Percentiles rank a stretch among this genome's conserved stretches.
phyloP scores from a whole-genome alignment of 2,888 invertebrate genomes.

The Drosophila anomalata region DNA sequence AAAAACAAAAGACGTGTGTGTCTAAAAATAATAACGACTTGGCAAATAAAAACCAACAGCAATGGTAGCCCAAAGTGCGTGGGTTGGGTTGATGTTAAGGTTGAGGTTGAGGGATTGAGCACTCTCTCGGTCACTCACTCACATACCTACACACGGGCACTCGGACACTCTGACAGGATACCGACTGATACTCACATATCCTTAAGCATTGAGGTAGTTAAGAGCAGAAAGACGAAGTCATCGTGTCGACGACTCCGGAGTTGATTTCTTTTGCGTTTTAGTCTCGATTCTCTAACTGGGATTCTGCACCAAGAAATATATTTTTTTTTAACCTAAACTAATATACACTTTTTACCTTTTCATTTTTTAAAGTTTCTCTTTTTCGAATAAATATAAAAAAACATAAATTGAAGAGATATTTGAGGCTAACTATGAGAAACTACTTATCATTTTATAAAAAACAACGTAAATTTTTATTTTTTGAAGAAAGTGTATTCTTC shows the following conservation, averaged over 20 bases:
- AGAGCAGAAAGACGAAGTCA: conserved; percentile 42
- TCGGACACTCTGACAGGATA: not conserved
- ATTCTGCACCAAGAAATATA: conserved; percentile 10
- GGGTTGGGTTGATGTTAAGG: conserved; percentile 50
- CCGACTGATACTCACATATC: conserved; percentile 9
- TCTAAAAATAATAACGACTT: conserved; percentile 76
- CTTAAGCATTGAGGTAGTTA: conserved; percentile 47
- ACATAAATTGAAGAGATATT: no score
- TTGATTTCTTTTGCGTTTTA: conserved; percentile 56
- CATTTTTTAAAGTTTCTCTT: no score
- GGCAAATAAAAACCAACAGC: conserved; percentile 65
- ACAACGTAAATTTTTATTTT: no score
- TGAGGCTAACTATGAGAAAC: no score
- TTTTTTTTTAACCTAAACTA: not conserved
- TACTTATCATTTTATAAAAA: no score
- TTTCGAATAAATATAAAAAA: no score
- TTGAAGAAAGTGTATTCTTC: not conserved
- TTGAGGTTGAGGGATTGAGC: conserved; percentile 26
- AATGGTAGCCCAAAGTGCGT: conserved; percentile 54
- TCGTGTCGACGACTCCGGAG: conserved; percentile 33
- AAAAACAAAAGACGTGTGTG: conserved; percentile 57
- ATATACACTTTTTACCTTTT: not conserved
- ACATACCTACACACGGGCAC: conserved; percentile 7
- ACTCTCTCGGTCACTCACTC: conserved; percentile 41
- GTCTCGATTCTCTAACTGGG: conserved; percentile 28